phyloP scores from a whole-genome alignment of 2,113 vertebrate species.

The Lonchura striata region DNA sequence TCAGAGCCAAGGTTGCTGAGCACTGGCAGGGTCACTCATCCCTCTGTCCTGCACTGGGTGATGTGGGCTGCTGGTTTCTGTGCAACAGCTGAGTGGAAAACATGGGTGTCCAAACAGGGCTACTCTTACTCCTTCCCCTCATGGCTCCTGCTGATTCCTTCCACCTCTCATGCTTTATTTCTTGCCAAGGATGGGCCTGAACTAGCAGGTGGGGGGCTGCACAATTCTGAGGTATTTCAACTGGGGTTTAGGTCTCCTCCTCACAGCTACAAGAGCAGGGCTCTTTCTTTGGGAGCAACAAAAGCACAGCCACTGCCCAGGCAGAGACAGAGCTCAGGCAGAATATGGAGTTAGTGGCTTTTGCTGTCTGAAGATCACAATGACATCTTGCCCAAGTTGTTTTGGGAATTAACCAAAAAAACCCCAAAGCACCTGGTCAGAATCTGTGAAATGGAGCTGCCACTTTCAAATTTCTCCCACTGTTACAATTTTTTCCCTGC shows the following conservation, averaged over 20 bases:
- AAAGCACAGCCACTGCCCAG: not conserved
- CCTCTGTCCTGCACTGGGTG: not conserved
- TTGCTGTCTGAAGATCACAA: not conserved
- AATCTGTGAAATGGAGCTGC: not conserved
- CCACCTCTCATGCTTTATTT: not conserved
- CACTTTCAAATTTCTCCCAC: not conserved
- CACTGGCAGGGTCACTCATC: not conserved
- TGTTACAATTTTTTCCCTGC: not conserved
- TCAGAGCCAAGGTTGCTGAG: not conserved
- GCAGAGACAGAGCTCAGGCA: not conserved
- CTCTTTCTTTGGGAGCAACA: not conserved
- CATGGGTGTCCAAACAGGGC: accelerated
- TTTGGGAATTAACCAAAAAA: not conserved
- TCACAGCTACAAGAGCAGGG: not conserved
- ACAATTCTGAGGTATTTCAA: not conserved
- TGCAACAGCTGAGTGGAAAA: not conserved
- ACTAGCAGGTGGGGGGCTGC: not conserved
- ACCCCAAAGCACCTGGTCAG: not conserved
- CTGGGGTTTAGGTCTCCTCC: not conserved
- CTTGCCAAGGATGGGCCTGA: not conserved
- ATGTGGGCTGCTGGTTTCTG: not conserved
- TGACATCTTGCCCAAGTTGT: not conserved
- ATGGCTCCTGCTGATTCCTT: not conserved
- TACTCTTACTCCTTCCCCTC: not conserved
- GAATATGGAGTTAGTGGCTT: not conserved